Base-by-base conservation (phyloP, 1,140 invertebrate genomes). In the Cylas formicarius region DNA sequence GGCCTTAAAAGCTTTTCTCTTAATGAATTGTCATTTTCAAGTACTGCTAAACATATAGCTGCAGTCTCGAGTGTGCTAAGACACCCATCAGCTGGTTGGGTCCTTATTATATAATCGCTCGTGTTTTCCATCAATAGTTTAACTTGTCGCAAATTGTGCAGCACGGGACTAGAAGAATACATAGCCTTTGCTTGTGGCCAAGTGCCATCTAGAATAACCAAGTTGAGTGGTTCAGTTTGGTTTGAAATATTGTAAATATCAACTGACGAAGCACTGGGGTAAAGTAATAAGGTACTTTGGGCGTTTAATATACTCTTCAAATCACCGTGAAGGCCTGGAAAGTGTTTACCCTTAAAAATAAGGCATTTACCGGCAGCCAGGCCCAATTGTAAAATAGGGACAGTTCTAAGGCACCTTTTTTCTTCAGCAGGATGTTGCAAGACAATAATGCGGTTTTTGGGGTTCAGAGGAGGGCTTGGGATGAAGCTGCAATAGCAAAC, bases 371-470 rank as follows among this genome's bases (percentile, higher is more conserved):
- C 81, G 32, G 75, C 61, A 29, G 74, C 69, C 41, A 95, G 63
- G 24, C 82, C 80, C 32, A 88, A 69, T 46, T 81, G 72, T 4
- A 96, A 69, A 82, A 96, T 96, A 8, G 87, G 83, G 16, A 86
- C 89, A 16, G 91, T 95, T 44, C 88, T 73, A 14, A 96, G 70
- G 58, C 86, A 84, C 52, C 90, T 71, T 66, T 89, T 88, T 57
- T 90, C 87, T 75, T 96, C 91, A 50, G 87, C 88, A 10, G 90
- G 90, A 74, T 96, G 91, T 63, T 95, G 90, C 2, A 96, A 69
- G 43, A 95, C 75, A 46, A 91, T 78, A 28, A 94, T 69, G 56
- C 72, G 76, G 35, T 82, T 86, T 40, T 70, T 64, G 7, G 84
- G 79, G 31, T 66, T 60, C 5, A 93, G 52, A 16, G 75, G 80